Base-by-base conservation (phyloP, 1,140 invertebrate genomes). In the Aphidius ervi region DNA sequence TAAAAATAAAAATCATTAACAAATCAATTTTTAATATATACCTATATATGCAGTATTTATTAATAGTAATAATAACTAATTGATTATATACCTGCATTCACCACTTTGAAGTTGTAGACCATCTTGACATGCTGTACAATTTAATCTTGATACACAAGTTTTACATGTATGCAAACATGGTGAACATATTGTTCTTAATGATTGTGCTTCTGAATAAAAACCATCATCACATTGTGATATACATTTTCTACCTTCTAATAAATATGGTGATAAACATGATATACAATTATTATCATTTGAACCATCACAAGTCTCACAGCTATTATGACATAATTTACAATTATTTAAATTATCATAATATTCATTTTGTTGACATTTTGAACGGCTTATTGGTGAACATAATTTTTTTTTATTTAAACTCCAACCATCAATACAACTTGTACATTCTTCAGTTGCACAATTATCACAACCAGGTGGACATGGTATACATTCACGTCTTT, bases 161-260 rank as follows among this genome's bases (percentile, higher is more conserved):
- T 83, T 82, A 72, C 91, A 94, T 0, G 89, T 88, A 67, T 91
- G 88, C 45, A 89, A 68, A 70, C 92, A 94, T 3, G 87, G 88
- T 2, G 85, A 80, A 69, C 92, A 93, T 1, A 85, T 74, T 3
- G 86, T 85, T 6, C 83, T 83, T 5, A 74, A 75, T 50, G 87
- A 86, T 58, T 85, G 80, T 0, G 71, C 69, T 5, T 76, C 67
- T 6, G 75, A 75, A 68, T 87, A 93, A 69, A 82, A 88, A 0
- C 89, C 89, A 52, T 84, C 82, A 56, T 86, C 86, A 72, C 91
- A 93, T 55, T 85, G 83, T 4, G 84, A 81, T 1, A 92, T 86
- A 69, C 92, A 94, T 48, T 81, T 81, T 59, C 76, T 72, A 46
- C 84, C 83, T 69, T 92, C 86, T 0, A 92, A 80, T 20, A 91